Percentiles rank a stretch among this genome's conserved stretches.
Conservation (phyloP, 1,140 invertebrate genomes). For the Macrobrachium rosenbergii region DNA sequence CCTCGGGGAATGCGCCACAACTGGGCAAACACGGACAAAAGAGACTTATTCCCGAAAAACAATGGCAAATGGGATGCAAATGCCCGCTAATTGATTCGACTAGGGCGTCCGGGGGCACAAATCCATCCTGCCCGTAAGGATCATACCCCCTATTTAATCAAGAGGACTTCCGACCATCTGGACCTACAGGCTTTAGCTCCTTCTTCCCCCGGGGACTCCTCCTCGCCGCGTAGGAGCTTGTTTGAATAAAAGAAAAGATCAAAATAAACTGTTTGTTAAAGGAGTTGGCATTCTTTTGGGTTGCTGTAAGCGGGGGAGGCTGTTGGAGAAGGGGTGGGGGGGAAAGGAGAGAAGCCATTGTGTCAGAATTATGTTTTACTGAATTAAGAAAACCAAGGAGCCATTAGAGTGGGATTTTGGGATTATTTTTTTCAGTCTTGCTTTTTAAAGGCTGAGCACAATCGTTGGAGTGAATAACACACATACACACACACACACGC, state of each 20-base stretch:
- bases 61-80: conserved; percentile 63
- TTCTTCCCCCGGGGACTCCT: background rate
- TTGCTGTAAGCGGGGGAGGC: background rate
- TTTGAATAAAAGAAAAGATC: conserved; percentile 49
- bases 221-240: conserved; percentile 10
- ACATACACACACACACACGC: background rate
- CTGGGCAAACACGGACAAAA: conserved; percentile 50
- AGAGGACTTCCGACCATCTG: background rate
- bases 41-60: conserved; percentile 55
- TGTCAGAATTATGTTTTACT: background rate
- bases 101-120: conserved; percentile 9
- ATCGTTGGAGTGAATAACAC: background rate
- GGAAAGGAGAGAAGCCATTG: background rate
- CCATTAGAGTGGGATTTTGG: too few relatives aligned
- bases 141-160: background rate
- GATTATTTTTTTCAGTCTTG: background rate
- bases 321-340: background rate
- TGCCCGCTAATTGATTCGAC: conserved; percentile 57
- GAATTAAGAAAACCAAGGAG: background rate
- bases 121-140: background rate
- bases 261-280: conserved; percentile 58
- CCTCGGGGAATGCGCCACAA: conserved; percentile 35
- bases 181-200: too few relatives aligned
- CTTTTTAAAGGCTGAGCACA: too few relatives aligned
- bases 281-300: conserved; percentile 39